Evolutionary conservation across 2,113 vertebrate genomes (phyloP), one percentile per base, ranked within the genome.

Genomic region (Clarias batrachus): DNA sequence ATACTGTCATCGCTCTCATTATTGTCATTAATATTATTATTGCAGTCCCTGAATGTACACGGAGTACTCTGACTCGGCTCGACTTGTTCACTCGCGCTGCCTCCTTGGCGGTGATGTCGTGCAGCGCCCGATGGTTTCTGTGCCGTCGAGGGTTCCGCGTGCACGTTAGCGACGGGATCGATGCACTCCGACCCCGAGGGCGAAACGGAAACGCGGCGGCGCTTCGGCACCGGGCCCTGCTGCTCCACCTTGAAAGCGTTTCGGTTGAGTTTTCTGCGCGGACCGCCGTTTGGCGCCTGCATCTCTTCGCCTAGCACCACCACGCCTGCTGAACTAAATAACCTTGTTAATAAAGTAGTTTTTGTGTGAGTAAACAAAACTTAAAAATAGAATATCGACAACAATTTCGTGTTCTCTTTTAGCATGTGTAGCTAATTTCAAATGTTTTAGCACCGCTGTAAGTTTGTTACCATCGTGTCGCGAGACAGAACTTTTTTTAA

Each of bases 221-320:
- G 84, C 78, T 88, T 90, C 33, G 76, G 76, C 23, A 76, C 68
- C 33, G 74, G 65, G 27, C 19, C 80, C 1, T 23, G 85, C 2
- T n/a, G 85, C 54, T 81, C 37, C 10, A 52, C 25, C 2, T 52
- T 84, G 54, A 88, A 88, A 14, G 60, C 78, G 23, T 77, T 76
- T 27, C 87, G 77, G 27, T 90, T 88, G 13, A 90, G 33, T 82
- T 84, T 90, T n/a, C 86, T 86, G 13, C 89, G 82, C 1, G 84
- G 54, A 13, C 71, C 65, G 10, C 76, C 62, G 16, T 33, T 66
- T 41, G 81, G 54, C 0, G 81, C 1, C 27, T 84, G 66, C 89
- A 89, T 88, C 10, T 68, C n/a, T 59, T 16, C 52, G 16, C 73
- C 9, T 27, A 57, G 52, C n/a, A 10, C 10, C 14, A 57, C 52